Conservation (phyloP, 2,113 vertebrate species). For the Mustelus asterias region DNA sequence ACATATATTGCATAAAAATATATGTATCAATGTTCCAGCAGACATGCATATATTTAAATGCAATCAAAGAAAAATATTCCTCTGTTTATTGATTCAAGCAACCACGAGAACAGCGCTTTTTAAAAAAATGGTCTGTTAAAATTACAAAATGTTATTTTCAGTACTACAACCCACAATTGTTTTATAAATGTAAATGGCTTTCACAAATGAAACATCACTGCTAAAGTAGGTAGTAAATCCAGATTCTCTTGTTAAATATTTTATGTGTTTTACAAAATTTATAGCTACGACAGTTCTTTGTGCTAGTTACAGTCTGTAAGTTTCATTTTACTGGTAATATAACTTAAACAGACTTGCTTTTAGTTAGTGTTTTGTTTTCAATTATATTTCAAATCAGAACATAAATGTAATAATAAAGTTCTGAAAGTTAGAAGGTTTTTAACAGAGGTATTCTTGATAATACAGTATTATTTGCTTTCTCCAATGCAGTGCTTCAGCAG, state of each 20-base stretch:
- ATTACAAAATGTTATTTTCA: not conserved
- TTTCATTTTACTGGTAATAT: not conserved
- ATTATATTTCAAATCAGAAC: not conserved
- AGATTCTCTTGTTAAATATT: not conserved
- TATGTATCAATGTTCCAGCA: not conserved
- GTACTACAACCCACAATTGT: not conserved
- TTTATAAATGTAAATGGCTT: not conserved
- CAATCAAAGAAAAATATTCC: not conserved
- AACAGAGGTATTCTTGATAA: not conserved
- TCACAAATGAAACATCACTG: not conserved
- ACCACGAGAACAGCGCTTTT: not conserved
- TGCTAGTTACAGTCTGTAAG: not conserved
- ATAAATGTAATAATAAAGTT: not conserved
- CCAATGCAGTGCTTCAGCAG: not conserved
- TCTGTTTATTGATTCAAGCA: not conserved
- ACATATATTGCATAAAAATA: not conserved
- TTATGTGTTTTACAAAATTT: not conserved
- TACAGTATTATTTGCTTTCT: too few species aligned
- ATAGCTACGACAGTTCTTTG: not conserved
- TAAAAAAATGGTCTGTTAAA: not conserved
- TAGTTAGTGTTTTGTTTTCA: not conserved
- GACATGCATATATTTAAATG: not conserved
- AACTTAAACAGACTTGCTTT: not conserved
- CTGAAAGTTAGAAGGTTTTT: not conserved
- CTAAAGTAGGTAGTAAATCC: not conserved